A percentile compares a stretch with the other conserved stretches of the same genome.
phyloP scores from a whole-genome alignment of 2,888 invertebrate species.

The Agrochola macilenta region DNA sequence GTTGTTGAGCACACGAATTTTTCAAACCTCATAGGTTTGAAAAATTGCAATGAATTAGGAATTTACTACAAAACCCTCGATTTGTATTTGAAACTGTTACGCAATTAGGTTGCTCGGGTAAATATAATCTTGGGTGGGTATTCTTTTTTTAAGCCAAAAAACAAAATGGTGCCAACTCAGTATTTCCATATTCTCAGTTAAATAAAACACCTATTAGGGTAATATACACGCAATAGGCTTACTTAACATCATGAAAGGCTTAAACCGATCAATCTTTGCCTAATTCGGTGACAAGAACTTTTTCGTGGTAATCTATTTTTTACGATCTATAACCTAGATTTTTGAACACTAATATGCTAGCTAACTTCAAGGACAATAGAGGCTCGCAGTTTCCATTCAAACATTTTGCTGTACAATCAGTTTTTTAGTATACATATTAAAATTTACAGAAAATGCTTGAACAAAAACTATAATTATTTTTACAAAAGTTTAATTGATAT shows the following conservation, averaged over 20 bases:
- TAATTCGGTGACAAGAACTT: conserved; percentile 60
- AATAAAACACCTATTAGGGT: conserved; percentile 45
- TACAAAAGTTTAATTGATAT: conserved; percentile 63
- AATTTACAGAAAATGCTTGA: conserved; percentile 54
- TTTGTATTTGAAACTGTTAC: background rate
- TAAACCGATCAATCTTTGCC: conserved; percentile 51
- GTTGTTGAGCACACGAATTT: too few species aligned
- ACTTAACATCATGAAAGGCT: conserved; percentile 46
- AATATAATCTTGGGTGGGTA: background rate
- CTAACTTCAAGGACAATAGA: conserved; percentile 58
- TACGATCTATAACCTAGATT: conserved; percentile 60
- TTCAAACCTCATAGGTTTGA: too few species aligned
- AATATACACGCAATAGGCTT: conserved; percentile 47
- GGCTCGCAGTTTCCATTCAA: conserved; percentile 38
- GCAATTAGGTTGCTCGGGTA: background rate
- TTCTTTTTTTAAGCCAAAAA: background rate
- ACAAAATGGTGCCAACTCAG: conserved; percentile 41
- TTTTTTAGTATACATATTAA: conserved; percentile 62
- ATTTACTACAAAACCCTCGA: too few species aligned
- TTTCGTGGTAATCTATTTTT: conserved; percentile 55
- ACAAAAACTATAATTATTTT: conserved; percentile 34
- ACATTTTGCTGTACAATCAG: conserved; percentile 46
- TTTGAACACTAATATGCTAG: conserved; percentile 65
- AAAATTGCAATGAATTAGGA: too few species aligned
- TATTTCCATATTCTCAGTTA: conserved; percentile 26